Evolutionary conservation across 2,797 vertebrate genomes (phyloP).

Genomic region (Nannoperca obscura): DNA sequence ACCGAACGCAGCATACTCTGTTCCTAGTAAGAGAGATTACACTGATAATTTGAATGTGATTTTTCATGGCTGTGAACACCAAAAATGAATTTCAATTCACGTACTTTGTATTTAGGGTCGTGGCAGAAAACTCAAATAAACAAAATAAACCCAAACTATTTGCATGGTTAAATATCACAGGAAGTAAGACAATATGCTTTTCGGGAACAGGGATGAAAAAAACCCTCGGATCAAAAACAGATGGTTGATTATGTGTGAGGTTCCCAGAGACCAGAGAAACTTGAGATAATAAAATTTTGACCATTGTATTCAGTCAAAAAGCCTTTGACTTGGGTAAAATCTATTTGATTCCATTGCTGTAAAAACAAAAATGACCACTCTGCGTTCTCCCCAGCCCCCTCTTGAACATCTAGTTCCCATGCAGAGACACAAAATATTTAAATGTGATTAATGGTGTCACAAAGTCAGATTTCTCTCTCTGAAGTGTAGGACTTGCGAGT

Average conservation of each 20-base stretch:
- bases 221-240: background rate
- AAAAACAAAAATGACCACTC: conserved; percentile 34
- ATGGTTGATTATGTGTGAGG: background rate
- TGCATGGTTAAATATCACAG: background rate
- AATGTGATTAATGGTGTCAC: conserved; percentile 52
- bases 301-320: conserved; percentile 10
- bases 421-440: conserved; percentile 26
- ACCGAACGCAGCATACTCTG: background rate
- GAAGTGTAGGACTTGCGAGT: conserved; percentile 48
- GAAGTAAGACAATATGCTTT: background rate
- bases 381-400: conserved; percentile 7
- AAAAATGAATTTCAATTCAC: background rate
- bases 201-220: background rate
- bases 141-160: background rate
- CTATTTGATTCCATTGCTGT: background rate
- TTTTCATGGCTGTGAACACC: background rate
- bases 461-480: conserved; percentile 59
- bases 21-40: background rate
- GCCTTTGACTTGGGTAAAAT: background rate
- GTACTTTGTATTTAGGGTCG: no score
- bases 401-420: conserved; percentile 56
- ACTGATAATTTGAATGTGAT: background rate
- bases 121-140: conserved; percentile 9
- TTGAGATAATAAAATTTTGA: conserved; percentile 1
- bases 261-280: background rate